Conservation (phyloP, 2,888 invertebrate species). For the Scaptomyza flava region DNA sequence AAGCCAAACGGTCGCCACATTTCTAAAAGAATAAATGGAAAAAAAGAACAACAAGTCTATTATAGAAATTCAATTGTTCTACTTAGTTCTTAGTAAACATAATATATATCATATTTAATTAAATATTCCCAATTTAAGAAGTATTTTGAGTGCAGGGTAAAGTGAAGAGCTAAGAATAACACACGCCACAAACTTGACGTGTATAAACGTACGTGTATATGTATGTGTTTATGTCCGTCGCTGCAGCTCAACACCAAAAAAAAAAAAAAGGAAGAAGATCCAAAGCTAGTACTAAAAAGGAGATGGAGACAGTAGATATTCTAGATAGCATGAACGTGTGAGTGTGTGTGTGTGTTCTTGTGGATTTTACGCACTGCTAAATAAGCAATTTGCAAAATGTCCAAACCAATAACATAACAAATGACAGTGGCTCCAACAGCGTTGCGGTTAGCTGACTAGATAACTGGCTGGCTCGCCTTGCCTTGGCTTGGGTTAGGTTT, state of each 20-base stretch:
- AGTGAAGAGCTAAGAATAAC: slow-evolving; percentile 42
- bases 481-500: neutral
- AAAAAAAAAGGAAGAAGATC: slow-evolving; percentile 9
- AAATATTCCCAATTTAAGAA: neutral
- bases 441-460: slow-evolving; percentile 59
- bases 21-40: too few species aligned
- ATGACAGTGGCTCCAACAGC: slow-evolving; percentile 70
- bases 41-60: too few species aligned
- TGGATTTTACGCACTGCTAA: slow-evolving; percentile 83
- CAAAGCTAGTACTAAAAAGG: slow-evolving; percentile 16
- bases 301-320: slow-evolving; percentile 28
- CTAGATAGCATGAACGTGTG: slow-evolving; percentile 6
- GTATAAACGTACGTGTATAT: slow-evolving; percentile 20
- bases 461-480: slow-evolving; percentile 40
- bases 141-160: slow-evolving; percentile 18
- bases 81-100: too few species aligned
- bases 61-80: neutral
- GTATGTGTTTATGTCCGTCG: slow-evolving; percentile 33
- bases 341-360: slow-evolving; percentile 36
- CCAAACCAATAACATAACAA: slow-evolving; percentile 83
- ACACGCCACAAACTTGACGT: slow-evolving; percentile 48
- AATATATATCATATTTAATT: too few species aligned
- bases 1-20: too few species aligned
- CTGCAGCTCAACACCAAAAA: slow-evolving; percentile 32
- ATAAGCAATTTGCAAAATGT: slow-evolving; percentile 84